These are phyloP conservation scores for Proales similis DNA, from an alignment of 1,140 invertebrate genomes.

Conservation along the genomic window DNA sequence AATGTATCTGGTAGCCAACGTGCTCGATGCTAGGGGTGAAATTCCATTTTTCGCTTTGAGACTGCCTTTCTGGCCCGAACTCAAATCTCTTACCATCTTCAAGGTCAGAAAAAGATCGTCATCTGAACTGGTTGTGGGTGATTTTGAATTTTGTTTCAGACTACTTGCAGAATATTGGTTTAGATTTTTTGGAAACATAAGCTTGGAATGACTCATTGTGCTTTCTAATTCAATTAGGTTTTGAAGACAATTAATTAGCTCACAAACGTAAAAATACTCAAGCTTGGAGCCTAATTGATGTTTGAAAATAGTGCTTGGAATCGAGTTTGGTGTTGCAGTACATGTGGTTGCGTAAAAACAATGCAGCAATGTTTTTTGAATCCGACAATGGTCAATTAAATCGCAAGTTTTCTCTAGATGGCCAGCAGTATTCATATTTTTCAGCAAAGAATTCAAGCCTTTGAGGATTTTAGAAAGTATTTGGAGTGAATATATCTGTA, in stretches of 20 bases:
- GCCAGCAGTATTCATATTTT: too few relatives aligned
- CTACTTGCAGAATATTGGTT: conserved; percentile 39
- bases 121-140: conserved; percentile 10
- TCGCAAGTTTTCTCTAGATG: too few relatives aligned
- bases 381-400: conserved; percentile 9
- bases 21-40: background rate
- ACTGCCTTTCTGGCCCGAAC: background rate
- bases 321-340: background rate
- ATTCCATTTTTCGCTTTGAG: background rate
- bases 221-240: conserved; percentile 29
- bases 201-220: background rate
- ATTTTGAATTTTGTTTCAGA: conserved; percentile 40
- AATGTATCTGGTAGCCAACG: conserved; percentile 42
- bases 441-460: background rate
- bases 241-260: conserved; percentile 9
- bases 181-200: conserved; percentile 15
- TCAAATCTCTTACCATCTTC: too few relatives aligned
- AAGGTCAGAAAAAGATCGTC: conserved; percentile 20
- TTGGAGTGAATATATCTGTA: conserved; percentile 27
- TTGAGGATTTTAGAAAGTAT: conserved; percentile 1
- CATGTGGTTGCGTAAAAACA: conserved; percentile 5
- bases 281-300: too few relatives aligned
- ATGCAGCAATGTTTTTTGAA: conserved; percentile 35
- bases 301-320: background rate
- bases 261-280: background rate